phyloP scores from a whole-genome alignment of 2,113 vertebrate genomes.

The Cyprinus carpio region DNA sequence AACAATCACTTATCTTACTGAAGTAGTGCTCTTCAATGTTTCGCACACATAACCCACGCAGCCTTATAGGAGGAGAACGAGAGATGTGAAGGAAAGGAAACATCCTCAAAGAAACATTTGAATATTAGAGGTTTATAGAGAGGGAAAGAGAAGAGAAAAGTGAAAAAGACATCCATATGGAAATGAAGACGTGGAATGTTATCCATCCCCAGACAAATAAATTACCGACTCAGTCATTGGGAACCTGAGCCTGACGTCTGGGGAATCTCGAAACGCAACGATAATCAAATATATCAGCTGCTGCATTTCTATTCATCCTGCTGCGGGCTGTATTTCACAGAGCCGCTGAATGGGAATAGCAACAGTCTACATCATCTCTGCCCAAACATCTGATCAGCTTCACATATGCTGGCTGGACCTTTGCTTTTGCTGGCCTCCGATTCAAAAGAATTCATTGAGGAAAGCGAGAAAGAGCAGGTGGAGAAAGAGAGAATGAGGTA shows the following conservation, averaged over 20 bases:
- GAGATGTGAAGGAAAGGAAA: conserved; percentile 1
- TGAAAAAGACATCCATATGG: conserved; percentile 18
- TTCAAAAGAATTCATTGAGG: conserved; percentile 39
- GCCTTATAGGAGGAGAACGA: background rate
- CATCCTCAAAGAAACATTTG: background rate
- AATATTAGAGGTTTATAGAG: conserved; percentile 35
- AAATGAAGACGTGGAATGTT: conserved; percentile 55
- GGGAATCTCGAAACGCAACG: conserved; percentile 32
- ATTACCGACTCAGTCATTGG: conserved; percentile 34
- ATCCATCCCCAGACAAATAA: conserved; percentile 50
- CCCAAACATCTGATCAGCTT: conserved; percentile 3
- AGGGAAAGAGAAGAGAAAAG: conserved; percentile 2
- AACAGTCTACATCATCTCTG: conserved; percentile 30
- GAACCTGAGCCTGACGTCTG: conserved; percentile 40
- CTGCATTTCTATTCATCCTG: conserved; percentile 10
- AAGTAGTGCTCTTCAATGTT: background rate
- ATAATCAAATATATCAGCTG: conserved; percentile 53
- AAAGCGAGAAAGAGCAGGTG: conserved; percentile 30
- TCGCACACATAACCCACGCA: background rate
- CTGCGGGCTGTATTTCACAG: conserved; percentile 53
- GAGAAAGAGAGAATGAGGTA: conserved; percentile 4
- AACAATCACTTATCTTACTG: conserved; percentile 20
- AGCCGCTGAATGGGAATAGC: conserved; percentile 43
- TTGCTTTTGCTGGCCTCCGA: conserved; percentile 38
- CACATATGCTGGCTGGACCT: conserved; percentile 33